phyloP scores from a whole-genome alignment of 2,797 vertebrate genomes.

The Phataginus tetradactyla region DNA sequence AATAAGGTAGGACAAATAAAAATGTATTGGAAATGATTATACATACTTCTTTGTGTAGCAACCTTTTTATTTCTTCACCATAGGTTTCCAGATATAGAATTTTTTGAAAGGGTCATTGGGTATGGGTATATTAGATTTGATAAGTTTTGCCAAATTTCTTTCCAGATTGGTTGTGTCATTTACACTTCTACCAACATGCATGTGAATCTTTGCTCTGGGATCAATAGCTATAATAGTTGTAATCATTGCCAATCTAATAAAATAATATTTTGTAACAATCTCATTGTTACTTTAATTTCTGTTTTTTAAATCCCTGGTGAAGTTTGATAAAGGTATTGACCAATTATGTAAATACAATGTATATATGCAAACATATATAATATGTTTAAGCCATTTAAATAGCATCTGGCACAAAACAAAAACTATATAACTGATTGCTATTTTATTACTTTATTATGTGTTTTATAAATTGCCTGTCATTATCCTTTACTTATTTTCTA shows the following conservation, averaged over 20 bases:
- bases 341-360: background rate
- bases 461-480: background rate
- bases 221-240: background rate
- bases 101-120: background rate
- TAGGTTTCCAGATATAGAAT: background rate
- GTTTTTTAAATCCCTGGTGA: background rate
- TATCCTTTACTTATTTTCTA: constrained; percentile 15
- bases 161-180: background rate
- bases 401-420: constrained; percentile 3
- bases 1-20: background rate
- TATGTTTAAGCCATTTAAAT: background rate
- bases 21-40: background rate
- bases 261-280: background rate
- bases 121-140: background rate
- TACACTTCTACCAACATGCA: background rate
- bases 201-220: background rate
- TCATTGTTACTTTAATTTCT: background rate
- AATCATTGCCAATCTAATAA: background rate
- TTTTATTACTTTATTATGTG: constrained; percentile 15
- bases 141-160: background rate
- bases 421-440: background rate
- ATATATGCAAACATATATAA: background rate
- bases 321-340: background rate
- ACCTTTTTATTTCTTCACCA: background rate
- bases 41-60: background rate